These are phyloP conservation scores for Gallinago jamesoni DNA, from an alignment of 2,113 vertebrate species.

Conservation along the genomic window DNA sequence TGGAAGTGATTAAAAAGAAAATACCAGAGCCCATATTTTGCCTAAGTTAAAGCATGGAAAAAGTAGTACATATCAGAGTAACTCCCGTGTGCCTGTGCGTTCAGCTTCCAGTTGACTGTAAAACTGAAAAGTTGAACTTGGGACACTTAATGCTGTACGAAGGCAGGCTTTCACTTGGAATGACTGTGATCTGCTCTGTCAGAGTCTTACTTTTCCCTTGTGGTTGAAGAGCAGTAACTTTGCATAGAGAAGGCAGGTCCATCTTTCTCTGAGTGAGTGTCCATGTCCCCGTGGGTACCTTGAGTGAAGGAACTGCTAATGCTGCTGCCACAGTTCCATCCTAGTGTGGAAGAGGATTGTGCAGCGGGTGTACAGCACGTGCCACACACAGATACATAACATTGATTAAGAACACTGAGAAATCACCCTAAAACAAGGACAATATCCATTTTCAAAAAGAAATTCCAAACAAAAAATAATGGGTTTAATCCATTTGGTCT, in stretches of 20 bases:
- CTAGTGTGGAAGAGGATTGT: neutral
- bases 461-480: neutral
- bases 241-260: neutral
- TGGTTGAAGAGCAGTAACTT: neutral
- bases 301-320: neutral
- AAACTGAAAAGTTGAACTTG: neutral
- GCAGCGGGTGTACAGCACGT: fast-evolving
- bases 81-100: fast-evolving
- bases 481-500: neutral
- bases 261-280: neutral
- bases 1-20: neutral
- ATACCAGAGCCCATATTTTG: neutral
- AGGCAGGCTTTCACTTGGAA: constrained; percentile 11
- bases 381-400: fast-evolving
- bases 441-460: neutral
- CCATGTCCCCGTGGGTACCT: neutral
- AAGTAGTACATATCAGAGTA: neutral
- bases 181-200: neutral
- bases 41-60: neutral
- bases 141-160: neutral
- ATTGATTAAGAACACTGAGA: neutral
- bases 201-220: neutral
- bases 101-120: neutral
- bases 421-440: neutral
- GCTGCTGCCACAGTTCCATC: neutral